Evolutionary conservation across 1,140 invertebrate species (phyloP), one percentile per base, ranked within the genome.

Genomic region (Magallana ariakensis): DNA sequence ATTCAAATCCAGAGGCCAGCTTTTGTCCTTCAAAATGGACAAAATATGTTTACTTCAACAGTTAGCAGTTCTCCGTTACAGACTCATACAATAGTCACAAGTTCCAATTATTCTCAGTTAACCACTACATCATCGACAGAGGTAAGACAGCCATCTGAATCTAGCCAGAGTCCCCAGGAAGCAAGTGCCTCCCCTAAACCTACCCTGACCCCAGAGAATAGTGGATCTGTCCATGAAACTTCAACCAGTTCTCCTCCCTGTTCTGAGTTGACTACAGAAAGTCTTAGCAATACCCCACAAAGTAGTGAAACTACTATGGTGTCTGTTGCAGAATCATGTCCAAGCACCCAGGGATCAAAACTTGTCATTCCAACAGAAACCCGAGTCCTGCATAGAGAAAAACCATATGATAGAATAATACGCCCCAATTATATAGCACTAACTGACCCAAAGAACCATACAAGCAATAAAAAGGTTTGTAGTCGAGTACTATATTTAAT

Each of bases 401-500:
- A 75, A 75, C 66, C 66, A 9, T 75, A 75, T 75, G 66, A 75
- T 75, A 75, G 33, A 75, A 75, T 75, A 75, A 33, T 75, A 75
- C 66, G 66, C 22, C 66, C 66, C 13, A 75, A 75, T 75, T 75
- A 75, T 75, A 26, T 75, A 26, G 66, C 66, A 75, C 66, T 75
- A 33, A 75, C 66, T 13, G 66, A 75, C 22, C 66, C 66, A 19
- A 75, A 75, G 8, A 75, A 75, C 66, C 66, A 26, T 33, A 75
- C 66, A 75, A 75, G 66, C 66, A 75, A 75, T 75, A 75, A 75
- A 75, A 75, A 75, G 66, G 66, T 75, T 75, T 75, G 66, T 75
- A 75, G 22, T 75, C 10, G 0, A 75, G 26, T 75, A 26, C 33
- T 75, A 75, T 33, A 33, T 75, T 26, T 10, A 33, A 33, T 26